Conservation (phyloP, 2,797 vertebrate species). For the Periparus ater region DNA sequence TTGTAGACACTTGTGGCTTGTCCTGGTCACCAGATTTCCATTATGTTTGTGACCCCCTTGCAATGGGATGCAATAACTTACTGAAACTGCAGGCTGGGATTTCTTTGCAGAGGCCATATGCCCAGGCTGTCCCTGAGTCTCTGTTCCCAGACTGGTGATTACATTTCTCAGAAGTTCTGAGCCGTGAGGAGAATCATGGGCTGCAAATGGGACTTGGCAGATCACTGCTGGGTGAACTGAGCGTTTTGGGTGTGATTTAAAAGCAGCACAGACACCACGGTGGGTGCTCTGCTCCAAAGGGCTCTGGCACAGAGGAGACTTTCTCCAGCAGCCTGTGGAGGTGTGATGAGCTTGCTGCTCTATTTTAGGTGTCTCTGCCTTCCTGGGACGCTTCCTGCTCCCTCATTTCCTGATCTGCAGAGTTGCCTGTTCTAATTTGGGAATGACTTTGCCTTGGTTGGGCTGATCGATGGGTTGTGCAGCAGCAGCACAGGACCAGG, state of each 20-base stretch:
- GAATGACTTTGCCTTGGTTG: not conserved
- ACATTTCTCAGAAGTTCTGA: not conserved
- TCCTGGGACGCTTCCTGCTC: not conserved
- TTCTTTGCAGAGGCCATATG: not conserved
- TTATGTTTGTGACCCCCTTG: rapidly evolving
- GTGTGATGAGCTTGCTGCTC: slow-evolving; percentile 28
- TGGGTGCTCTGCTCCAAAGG: not conserved
- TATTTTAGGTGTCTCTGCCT: slow-evolving; percentile 26
- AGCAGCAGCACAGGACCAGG: not conserved
- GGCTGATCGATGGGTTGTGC: not conserved
- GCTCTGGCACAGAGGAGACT: not conserved
- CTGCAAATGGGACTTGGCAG: not conserved
- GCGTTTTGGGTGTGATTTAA: not conserved
- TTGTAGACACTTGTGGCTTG: rapidly evolving
- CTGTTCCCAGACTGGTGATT: rapidly evolving
- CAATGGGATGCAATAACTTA: not conserved
- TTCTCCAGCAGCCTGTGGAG: not conserved
- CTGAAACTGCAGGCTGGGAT: not conserved
- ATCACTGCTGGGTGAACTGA: not conserved
- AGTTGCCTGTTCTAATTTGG: not conserved
- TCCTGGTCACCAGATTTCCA: not conserved
- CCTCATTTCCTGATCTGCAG: not conserved
- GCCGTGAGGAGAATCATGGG: not conserved
- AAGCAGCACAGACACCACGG: not conserved
- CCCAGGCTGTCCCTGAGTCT: rapidly evolving